Percentiles rank a stretch among this genome's conserved stretches.
Evolutionary conservation across 2,113 vertebrate species (phyloP).

Genomic region (Rhea pennata): DNA sequence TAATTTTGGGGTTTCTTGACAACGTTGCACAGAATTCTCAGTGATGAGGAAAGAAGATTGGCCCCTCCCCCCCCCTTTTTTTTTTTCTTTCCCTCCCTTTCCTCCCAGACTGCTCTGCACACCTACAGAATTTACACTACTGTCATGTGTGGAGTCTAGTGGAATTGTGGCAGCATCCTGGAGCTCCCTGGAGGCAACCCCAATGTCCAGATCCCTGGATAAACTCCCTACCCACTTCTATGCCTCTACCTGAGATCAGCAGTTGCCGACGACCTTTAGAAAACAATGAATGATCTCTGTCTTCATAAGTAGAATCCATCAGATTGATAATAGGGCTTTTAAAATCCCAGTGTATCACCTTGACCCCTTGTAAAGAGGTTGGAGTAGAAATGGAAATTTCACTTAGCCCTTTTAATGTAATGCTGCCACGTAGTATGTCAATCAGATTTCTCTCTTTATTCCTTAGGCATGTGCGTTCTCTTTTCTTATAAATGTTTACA

Average conservation of each 20-base stretch:
- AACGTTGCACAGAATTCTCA: background rate
- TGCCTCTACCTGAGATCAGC: background rate
- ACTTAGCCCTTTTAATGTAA: background rate
- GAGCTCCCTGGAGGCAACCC: background rate
- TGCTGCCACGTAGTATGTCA: background rate
- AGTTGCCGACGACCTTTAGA: background rate
- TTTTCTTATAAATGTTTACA: background rate
- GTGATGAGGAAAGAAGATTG: too few species aligned
- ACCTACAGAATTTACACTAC: background rate
- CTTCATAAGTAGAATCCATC: background rate
- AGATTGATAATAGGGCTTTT: background rate
- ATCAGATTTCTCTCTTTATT: background rate
- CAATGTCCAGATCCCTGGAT: background rate
- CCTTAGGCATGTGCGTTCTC: background rate
- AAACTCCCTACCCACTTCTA: background rate
- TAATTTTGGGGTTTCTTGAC: background rate
- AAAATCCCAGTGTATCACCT: background rate
- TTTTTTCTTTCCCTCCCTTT: too few species aligned
- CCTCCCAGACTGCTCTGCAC: background rate
- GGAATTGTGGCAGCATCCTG: background rate
- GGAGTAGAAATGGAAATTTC: background rate
- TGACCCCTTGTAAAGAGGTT: background rate
- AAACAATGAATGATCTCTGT: background rate
- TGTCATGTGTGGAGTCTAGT: fast-evolving
- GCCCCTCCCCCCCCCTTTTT: fast-evolving